These are phyloP conservation scores for Stichodactyla helianthus DNA, from an alignment of 64 coral and sea anemone genomes.

Conservation along the genomic window DNA sequence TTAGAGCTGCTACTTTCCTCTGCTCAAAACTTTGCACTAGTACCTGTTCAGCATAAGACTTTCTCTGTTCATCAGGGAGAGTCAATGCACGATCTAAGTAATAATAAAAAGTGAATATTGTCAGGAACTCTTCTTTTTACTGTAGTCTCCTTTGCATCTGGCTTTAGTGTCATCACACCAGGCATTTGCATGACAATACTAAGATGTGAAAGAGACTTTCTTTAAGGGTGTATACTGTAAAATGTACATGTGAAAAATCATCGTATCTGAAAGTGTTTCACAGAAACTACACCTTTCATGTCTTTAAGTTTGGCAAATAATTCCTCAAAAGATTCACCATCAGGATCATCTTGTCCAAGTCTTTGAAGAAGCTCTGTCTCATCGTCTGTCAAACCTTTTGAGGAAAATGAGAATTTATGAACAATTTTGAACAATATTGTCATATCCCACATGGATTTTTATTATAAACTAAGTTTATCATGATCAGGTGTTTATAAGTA, in stretches of 20 bases:
- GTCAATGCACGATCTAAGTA: neutral
- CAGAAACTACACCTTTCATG: constrained; percentile 18
- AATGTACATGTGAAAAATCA: no score
- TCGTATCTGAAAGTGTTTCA: neutral
- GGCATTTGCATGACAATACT: no score
- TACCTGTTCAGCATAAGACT: constrained; percentile 24
- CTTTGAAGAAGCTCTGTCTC: constrained; percentile 10
- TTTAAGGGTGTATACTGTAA: no score
- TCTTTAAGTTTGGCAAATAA: constrained; percentile 12
- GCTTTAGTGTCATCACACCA: neutral
- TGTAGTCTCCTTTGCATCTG: neutral
- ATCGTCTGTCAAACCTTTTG: neutral
- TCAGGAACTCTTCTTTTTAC: neutral
- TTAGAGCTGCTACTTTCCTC: neutral
- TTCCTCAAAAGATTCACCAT: constrained; percentile 15
- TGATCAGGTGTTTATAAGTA: no score
- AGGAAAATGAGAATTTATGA: neutral
- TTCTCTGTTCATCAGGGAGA: constrained; percentile 12
- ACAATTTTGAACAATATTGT: neutral
- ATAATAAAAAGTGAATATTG: neutral
- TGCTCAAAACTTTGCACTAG: neutral
- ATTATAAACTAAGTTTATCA: no score
- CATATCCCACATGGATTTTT: no score
- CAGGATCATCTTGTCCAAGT: constrained; percentile 19
- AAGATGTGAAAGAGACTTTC: no score